Conservation (phyloP, 2,113 vertebrate genomes). For the Nymphicus hollandicus region DNA sequence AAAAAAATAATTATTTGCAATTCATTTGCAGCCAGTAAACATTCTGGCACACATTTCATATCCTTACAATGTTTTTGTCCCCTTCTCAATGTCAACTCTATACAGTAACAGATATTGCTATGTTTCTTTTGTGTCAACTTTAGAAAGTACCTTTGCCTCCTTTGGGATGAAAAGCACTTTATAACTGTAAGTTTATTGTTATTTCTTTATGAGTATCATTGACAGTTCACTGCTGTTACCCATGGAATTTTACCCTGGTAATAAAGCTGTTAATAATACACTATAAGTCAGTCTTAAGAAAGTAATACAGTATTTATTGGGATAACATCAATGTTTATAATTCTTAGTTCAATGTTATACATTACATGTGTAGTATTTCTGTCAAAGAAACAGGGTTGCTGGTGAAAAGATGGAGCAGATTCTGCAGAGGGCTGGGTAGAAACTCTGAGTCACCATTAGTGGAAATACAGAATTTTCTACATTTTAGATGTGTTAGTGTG, state of each 20-base stretch:
- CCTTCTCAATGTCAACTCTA: background rate
- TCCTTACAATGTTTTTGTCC: background rate
- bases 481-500: background rate
- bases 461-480: background rate
- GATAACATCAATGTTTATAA: conserved; percentile 11
- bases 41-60: background rate
- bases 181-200: conserved; percentile 14
- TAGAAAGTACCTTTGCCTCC: background rate
- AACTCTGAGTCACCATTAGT: background rate
- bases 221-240: conserved; percentile 38
- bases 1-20: background rate
- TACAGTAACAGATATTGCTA: conserved; percentile 29
- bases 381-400: background rate
- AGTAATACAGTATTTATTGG: conserved; percentile 15
- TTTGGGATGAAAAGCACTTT: conserved; percentile 9
- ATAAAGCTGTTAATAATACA: conserved; percentile 36
- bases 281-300: conserved; percentile 9
- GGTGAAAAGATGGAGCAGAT: background rate
- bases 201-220: conserved; percentile 28
- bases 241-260: conserved; percentile 21
- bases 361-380: background rate
- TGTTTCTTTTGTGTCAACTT: conserved; percentile 15
- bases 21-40: background rate
- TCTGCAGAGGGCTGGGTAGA: background rate
- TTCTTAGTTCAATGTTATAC: background rate